Evolutionary conservation across 2,888 invertebrate genomes (phyloP).

Genomic region (Yponomeuta plumbellus): DNA sequence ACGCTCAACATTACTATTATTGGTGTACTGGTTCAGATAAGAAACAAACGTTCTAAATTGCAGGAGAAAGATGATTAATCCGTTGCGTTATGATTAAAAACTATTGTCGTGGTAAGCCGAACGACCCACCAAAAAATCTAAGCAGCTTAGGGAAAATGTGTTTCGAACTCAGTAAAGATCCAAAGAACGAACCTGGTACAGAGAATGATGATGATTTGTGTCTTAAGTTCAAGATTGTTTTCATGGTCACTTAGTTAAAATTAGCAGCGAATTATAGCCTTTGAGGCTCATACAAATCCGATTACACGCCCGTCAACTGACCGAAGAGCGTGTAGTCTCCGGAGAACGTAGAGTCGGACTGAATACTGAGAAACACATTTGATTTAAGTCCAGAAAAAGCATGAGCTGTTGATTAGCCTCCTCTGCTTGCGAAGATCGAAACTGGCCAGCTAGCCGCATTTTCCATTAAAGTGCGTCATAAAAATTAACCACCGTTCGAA

Average conservation of each 20-base stretch:
- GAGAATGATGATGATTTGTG: background rate
- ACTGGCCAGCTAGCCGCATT: constrained; percentile 25
- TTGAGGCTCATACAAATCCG: background rate
- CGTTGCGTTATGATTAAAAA: no score
- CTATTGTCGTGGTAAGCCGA: no score
- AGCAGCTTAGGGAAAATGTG: no score
- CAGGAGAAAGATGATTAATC: no score
- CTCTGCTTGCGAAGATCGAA: constrained; percentile 18
- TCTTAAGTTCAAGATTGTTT: background rate
- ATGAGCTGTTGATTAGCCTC: constrained; percentile 20
- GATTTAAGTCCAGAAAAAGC: constrained; percentile 1
- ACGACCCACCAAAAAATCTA: no score
- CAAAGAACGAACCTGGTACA: background rate
- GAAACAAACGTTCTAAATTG: no score
- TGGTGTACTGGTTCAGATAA: no score
- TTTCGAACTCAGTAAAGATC: background rate
- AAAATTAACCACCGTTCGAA: constrained; percentile 5
- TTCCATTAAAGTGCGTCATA: background rate
- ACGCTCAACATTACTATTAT: no score
- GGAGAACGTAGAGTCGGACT: background rate
- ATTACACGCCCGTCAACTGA: constrained; percentile 7
- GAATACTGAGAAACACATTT: constrained; percentile 2
- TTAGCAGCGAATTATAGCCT: constrained; percentile 4
- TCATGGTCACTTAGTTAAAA: constrained; percentile 1
- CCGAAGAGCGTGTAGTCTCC: background rate